Conservation (phyloP, 2,888 invertebrate genomes). For the Drosophila maculinotata region DNA sequence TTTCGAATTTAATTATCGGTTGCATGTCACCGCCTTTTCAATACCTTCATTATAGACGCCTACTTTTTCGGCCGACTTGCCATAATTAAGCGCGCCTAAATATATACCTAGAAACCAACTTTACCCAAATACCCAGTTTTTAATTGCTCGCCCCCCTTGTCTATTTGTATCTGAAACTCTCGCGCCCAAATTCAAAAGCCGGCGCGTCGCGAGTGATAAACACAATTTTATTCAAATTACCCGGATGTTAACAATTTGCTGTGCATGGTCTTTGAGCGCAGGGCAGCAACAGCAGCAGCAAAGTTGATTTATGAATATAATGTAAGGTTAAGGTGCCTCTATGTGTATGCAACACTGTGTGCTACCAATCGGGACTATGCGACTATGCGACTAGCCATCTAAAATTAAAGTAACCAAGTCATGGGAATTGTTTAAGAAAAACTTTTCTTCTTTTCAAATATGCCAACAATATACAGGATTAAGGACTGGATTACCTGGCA, state of each 20-base stretch:
- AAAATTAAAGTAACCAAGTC: slow-evolving; percentile 15
- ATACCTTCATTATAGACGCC: slow-evolving; percentile 71
- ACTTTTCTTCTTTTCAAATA: too few species aligned
- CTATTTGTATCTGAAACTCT: slow-evolving; percentile 42
- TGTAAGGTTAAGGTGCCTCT: slow-evolving; percentile 27
- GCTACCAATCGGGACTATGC: slow-evolving; percentile 23
- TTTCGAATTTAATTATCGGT: slow-evolving; percentile 72
- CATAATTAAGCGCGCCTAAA: slow-evolving; percentile 78
- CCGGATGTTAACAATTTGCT: slow-evolving; percentile 77
- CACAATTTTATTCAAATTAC: slow-evolving; percentile 75
- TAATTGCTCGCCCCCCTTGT: slow-evolving; percentile 63
- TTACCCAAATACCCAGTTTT: slow-evolving; percentile 55
- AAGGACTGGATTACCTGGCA: too few species aligned
- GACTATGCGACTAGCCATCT: too few species aligned
- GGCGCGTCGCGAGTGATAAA: slow-evolving; percentile 48
- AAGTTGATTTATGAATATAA: slow-evolving; percentile 75
- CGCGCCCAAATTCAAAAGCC: slow-evolving; percentile 17
- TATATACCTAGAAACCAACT: slow-evolving; percentile 37
- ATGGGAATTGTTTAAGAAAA: neutral
- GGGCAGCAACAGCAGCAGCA: slow-evolving; percentile 24
- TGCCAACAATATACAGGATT: too few species aligned
- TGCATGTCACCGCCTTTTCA: slow-evolving; percentile 76
- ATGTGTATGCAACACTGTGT: neutral
- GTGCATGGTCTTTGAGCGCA: slow-evolving; percentile 55
- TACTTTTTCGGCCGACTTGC: slow-evolving; percentile 25